These are phyloP conservation scores for Macaria liturata DNA, from an alignment of 2,888 invertebrate species.

Conservation along the genomic window DNA sequence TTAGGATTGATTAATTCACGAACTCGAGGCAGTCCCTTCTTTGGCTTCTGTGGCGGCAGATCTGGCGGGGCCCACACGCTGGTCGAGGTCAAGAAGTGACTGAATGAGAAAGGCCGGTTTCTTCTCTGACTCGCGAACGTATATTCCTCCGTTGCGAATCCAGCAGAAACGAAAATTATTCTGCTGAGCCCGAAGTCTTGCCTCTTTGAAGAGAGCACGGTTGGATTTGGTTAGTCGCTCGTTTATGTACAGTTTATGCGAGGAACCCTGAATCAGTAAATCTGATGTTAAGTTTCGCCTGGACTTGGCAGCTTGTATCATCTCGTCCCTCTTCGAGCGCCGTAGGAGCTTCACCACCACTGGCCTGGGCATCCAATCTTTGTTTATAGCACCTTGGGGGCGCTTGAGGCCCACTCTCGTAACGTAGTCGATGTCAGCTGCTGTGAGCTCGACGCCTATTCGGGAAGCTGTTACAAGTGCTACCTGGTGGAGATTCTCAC, in stretches of 20 bases:
- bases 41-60: not conserved
- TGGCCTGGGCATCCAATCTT: slow-evolving; percentile 1
- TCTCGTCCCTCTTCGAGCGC: not conserved
- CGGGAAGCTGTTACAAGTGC: not conserved
- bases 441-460: not conserved
- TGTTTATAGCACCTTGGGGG: not conserved
- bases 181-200: not conserved
- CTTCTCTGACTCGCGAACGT: not conserved
- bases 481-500: not conserved
- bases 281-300: slow-evolving; percentile 4
- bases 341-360: slow-evolving; percentile 1
- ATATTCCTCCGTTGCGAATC: not conserved
- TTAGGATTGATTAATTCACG: not conserved
- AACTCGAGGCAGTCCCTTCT: not conserved
- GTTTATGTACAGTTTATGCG: not conserved
- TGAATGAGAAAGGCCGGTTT: slow-evolving; percentile 1
- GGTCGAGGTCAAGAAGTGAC: not conserved
- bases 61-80: not conserved
- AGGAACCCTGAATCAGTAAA: not conserved
- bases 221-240: slow-evolving; percentile 2
- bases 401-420: slow-evolving; percentile 1
- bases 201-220: slow-evolving; percentile 1
- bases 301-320: not conserved
- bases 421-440: slow-evolving; percentile 1
- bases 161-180: slow-evolving; percentile 8